Conservation (phyloP, 2,797 vertebrate genomes). For the Lacerta viridis region DNA sequence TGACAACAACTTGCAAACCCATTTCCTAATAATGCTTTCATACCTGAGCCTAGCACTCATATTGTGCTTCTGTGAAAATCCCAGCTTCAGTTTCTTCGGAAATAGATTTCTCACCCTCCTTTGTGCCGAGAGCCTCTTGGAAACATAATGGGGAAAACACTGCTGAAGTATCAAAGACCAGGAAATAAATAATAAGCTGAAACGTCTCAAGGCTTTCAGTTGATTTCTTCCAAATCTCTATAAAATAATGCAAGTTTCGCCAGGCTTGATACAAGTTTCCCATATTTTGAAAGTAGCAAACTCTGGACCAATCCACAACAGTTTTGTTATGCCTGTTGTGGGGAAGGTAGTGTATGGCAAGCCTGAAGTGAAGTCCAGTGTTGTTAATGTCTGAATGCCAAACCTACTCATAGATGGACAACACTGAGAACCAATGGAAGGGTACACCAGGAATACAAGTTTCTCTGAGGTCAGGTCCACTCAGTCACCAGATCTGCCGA, state of each 20-base stretch:
- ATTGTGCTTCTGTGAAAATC: conserved; percentile 2
- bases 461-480: too few relatives aligned
- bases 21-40: neutral
- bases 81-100: neutral
- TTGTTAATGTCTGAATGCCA: too few relatives aligned
- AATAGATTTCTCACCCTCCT: neutral
- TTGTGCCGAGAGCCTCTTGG: neutral
- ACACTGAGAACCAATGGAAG: too few relatives aligned
- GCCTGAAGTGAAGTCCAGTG: too few relatives aligned
- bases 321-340: too few relatives aligned
- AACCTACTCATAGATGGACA: too few relatives aligned
- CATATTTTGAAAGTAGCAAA: neutral
- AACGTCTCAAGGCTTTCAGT: neutral
- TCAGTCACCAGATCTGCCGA: too few relatives aligned
- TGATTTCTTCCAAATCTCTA: neutral
- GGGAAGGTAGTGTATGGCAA: too few relatives aligned
- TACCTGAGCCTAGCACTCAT: neutral
- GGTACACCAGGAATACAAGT: too few relatives aligned
- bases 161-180: neutral
- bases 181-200: neutral
- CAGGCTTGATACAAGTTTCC: neutral
- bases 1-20: neutral
- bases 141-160: neutral
- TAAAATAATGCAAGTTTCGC: neutral
- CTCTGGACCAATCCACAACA: too few relatives aligned